Evolutionary conservation across 2,888 invertebrate species (phyloP), one percentile per base, ranked within the genome.

Genomic region (Pachydiplax longipennis): DNA sequence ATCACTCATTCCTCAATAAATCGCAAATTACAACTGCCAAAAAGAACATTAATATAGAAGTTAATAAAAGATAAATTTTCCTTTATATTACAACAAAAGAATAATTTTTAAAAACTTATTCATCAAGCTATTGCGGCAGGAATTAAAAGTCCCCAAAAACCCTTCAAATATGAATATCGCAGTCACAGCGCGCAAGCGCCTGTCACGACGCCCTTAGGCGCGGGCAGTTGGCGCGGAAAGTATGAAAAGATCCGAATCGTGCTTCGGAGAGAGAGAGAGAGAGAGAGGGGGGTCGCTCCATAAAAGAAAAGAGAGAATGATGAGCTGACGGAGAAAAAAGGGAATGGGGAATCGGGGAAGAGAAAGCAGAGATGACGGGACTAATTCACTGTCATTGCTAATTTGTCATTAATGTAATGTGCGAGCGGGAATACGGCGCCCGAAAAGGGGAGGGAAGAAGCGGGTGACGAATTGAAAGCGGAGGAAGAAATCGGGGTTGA

Each of bases 371-470:
- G 61, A 87, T 87, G 61, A 61, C 58, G 18, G 61, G 87, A n/a
- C 87, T 65, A 87, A 87, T 83, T 83, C 58, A 83, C 83, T 58
- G 83, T 65, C 87, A 87, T 61, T 87, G 37, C 87, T 65, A 87
- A 87, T 87, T 87, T 87, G 87, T 87, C 87, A 65, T 87, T 61
- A 61, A 65, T 65, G 87, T 37, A 87, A 61, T 65, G 87, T 35
- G 22, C 61, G 87, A 58, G 53, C 48, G 82, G 37, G 35, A 25
- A 65, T 61, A 31, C 35, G 87, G 37, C 31, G 31, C 25, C 8
- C 8, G 40, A 13, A 40, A 18, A 81, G 5, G 81, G 40, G 18
- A 48, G 81, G 35, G 25, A 12, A 18, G 61, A 53, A 37, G 31
- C 35, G 35, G 87, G 61, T 83, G 12, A 13, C 35, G 61, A n/a